Conservation (phyloP, 2,888 invertebrate species). For the Plagiodera versicolora region DNA sequence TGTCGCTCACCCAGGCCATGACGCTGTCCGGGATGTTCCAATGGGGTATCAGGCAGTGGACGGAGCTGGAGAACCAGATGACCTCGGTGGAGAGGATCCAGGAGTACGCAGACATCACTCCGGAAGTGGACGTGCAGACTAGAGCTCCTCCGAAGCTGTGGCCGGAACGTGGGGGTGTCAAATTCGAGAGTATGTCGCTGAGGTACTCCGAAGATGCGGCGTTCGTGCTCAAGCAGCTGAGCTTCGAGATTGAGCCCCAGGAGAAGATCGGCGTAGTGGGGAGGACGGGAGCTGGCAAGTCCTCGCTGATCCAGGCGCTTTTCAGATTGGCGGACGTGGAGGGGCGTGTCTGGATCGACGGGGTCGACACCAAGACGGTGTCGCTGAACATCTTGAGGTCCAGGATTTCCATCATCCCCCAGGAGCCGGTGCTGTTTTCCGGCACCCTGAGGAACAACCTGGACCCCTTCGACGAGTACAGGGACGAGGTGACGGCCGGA, state of each 20-base stretch:
- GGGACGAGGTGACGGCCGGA: conserved; percentile 70
- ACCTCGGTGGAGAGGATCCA: conserved; percentile 86
- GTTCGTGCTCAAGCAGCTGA: conserved; percentile 71
- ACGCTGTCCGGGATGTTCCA: conserved; percentile 65
- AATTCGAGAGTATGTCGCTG: conserved; percentile 69
- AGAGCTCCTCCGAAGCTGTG: conserved; percentile 64
- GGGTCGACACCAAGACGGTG: conserved; percentile 66
- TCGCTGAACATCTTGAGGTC: conserved; percentile 67
- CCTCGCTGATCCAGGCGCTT: conserved; percentile 72
- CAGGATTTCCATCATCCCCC: conserved; percentile 81
- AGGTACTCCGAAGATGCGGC: conserved; percentile 72
- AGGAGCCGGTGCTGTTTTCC: conserved; percentile 83
- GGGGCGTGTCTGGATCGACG: conserved; percentile 81
- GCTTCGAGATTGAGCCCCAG: conserved; percentile 65
- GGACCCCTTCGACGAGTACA: conserved; percentile 82
- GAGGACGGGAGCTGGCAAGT: conserved; percentile 81
- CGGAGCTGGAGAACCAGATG: conserved; percentile 70
- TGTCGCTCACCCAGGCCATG: conserved; percentile 52
- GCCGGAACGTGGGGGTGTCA: conserved; percentile 70
- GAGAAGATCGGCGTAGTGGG: conserved; percentile 80
- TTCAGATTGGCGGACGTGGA: conserved; percentile 78
- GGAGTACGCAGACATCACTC: conserved; percentile 74
- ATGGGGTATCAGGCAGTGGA: conserved; percentile 76
- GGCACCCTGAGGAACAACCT: conserved; percentile 85
- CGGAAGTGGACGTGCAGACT: conserved; percentile 54